Percentiles rank a stretch among this genome's conserved stretches.
phyloP scores from a whole-genome alignment of 2,888 invertebrate genomes.

The Corythucha ciliata region DNA sequence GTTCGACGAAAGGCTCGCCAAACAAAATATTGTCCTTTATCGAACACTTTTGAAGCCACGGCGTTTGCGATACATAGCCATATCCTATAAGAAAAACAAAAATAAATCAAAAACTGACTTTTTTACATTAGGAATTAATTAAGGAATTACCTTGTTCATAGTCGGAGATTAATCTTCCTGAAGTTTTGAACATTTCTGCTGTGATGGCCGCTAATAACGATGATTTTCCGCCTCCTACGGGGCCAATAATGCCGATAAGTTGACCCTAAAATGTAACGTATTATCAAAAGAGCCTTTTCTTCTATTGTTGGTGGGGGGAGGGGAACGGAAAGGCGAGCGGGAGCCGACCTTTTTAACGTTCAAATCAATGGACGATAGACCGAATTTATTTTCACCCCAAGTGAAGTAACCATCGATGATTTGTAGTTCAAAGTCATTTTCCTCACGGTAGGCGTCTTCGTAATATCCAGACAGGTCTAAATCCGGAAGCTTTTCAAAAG shows the following conservation, averaged over 20 bases:
- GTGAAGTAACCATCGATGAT: conserved; percentile 26
- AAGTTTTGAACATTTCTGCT: conserved; percentile 66
- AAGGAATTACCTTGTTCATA: conserved; percentile 42
- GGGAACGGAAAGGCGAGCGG: too few species aligned
- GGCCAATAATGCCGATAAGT: conserved; percentile 77
- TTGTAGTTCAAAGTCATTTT: not conserved
- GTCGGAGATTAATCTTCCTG: conserved; percentile 61
- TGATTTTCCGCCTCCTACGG: conserved; percentile 86
- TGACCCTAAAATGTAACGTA: conserved; percentile 63
- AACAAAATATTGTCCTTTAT: conserved; percentile 90
- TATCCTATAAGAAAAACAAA: conserved; percentile 49
- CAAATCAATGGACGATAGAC: conserved; percentile 21
- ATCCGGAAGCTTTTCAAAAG: conserved; percentile 27
- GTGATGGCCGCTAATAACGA: conserved; percentile 73
- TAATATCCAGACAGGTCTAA: conserved; percentile 26
- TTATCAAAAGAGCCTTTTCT: too few species aligned
- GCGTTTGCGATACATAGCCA: conserved; percentile 76
- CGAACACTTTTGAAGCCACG: conserved; percentile 87
- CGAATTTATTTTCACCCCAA: conserved; percentile 26
- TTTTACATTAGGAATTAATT: not conserved
- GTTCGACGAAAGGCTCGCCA: conserved; percentile 70
- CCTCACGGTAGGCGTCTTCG: conserved; percentile 10
- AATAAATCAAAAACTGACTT: conserved; percentile 6
- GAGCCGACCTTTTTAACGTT: conserved; percentile 8
- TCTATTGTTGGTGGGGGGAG: too few species aligned